Base-by-base conservation (phyloP, 2,113 vertebrate genomes). In the Rhinoderma darwinii region DNA sequence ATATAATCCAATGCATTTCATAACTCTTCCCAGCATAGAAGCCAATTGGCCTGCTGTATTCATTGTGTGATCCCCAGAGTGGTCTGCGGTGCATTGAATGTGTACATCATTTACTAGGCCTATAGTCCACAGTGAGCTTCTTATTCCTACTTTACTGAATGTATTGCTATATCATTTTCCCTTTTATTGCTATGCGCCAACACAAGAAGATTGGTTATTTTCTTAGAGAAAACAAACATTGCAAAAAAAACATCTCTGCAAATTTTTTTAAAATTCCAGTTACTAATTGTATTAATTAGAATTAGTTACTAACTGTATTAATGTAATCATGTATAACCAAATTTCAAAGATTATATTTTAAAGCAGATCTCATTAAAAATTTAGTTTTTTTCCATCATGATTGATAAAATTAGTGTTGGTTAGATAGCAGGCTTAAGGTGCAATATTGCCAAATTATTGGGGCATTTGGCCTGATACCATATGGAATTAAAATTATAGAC, bases 1-100 rank as follows among this genome's bases (percentile, higher is more conserved):
- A 83, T 83, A 72, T 70, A 70, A 83, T 30, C 66, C 44, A n/a
- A 83, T 39, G 43, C 82, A 73, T 83, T 83, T 70, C 51, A 84
- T 76, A 43, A 75, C 37, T 56, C 83, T 54, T 27, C 50, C 15
- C 35, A 61, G 83, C 72, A 61, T 41, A 59, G 50, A 54, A 84
- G 83, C 78, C 54, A 76, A 84, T 74, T 76, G 72, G 37, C 44
- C 72, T 59, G 50, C 37, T 73, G 50, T 54, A 56, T 59, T 59
- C 74, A 81, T 63, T 63, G 54, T 63, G 50, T 27, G 78, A 14
- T 81, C 78, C 78, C 78, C 25, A 82, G 80, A 35, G 80, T 66
- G 59, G 59, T 32, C 61, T 82, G 59, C 17, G 25, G 39, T 82
- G 61, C 80, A 44, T 12, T 68, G 80, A 43, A 37, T 66, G 59